A percentile compares a stretch with the other conserved stretches of the same genome.
Conservation (phyloP, 2,113 vertebrate genomes). For the Vicugna pacos region DNA sequence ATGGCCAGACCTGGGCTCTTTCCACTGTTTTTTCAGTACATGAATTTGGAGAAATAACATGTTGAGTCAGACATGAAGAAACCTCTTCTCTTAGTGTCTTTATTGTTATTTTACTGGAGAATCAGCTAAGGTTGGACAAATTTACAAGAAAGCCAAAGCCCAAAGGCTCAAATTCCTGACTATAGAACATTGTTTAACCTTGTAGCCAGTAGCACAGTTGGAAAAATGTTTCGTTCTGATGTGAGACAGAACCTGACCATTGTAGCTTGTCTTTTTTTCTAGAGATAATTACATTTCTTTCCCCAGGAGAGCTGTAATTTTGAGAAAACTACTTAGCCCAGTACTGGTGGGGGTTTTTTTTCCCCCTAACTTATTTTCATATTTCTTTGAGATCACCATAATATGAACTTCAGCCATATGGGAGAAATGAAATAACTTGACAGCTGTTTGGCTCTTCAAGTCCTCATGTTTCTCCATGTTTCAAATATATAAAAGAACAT, state of each 20-base stretch:
- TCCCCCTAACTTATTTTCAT: neutral
- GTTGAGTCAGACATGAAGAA: neutral
- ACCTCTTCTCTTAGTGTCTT: neutral
- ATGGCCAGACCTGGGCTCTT: neutral
- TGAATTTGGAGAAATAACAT: neutral
- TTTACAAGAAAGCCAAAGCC: neutral
- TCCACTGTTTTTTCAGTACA: neutral
- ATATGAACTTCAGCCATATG: neutral
- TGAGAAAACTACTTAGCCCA: neutral
- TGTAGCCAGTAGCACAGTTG: neutral
- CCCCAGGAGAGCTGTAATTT: neutral
- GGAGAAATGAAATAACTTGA: neutral
- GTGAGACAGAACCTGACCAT: neutral
- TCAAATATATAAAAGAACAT: neutral
- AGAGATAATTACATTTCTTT: neutral
- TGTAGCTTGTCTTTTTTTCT: neutral
- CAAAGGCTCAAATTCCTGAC: neutral
- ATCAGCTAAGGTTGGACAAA: neutral
- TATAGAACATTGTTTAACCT: neutral
- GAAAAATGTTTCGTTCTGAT: constrained; percentile 2
- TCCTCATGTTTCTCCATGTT: neutral
- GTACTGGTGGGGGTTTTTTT: no score
- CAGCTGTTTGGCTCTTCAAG: neutral
- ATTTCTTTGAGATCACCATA: neutral
- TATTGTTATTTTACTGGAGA: neutral